Base-by-base conservation (phyloP, 2,113 vertebrate genomes). In the Antennarius striatus region DNA sequence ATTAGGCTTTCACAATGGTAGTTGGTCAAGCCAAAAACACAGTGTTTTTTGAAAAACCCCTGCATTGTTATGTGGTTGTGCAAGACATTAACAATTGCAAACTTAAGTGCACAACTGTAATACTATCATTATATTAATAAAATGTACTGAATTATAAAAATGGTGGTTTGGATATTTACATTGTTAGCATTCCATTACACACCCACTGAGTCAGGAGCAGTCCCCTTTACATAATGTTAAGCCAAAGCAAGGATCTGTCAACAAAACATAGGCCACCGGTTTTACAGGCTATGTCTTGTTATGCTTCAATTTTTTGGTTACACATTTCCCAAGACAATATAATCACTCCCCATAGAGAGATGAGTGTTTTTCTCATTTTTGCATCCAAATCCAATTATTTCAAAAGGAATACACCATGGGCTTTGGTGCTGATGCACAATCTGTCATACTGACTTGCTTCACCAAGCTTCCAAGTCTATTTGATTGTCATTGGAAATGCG, bases 161-260 rank as follows among this genome's bases (percentile, higher is more conserved):
- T 30, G 28, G 9, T 43, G 56, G 16, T 17, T 50, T 15, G 11
- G 1, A 54, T 80, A 67, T 50, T 49, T 55, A 66, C 67, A 87
- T 86, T 46, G 56, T 53, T 73, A 15, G n/a, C 63, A 86, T 89
- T 81, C 80, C 79, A 78, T 10, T 36, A 57, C 70, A 83, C 84
- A 58, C 73, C 72, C 76, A 76, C 47, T 22, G 1, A 67, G 16
- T 11, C 49, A 29, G 10, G 32, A 73, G 17, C 36, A 3, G 6
- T 56, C 49, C 46, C 57, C 29, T 61, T 29, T 3, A 15, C 28
- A 65, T 29, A 50, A 47, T 43, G 52, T 43, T 40, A 12, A 2
- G 32, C 28, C 60, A 70, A 73, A 77, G 59, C 51, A 60, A 61
- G 17, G 12, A 67, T 36, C 42, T 63, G 60, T 48, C 58, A 40